Percentiles rank a stretch among this genome's conserved stretches.
Conservation (phyloP, 2,888 invertebrate genomes). For the Platypus cylindrus region DNA sequence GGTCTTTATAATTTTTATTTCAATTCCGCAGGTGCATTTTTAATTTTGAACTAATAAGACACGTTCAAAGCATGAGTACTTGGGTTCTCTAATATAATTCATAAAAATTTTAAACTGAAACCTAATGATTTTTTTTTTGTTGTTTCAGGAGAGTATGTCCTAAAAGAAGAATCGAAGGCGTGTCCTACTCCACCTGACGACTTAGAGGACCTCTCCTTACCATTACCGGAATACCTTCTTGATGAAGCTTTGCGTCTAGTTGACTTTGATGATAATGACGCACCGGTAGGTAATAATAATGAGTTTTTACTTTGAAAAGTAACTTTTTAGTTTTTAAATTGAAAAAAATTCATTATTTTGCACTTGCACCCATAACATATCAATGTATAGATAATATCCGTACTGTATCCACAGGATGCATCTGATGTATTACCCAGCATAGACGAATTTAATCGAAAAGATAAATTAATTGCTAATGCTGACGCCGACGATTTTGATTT, state of each 20-base stretch:
- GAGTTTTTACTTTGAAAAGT: too few relatives aligned
- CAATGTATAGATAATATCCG: too few relatives aligned
- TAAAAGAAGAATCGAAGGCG: conserved; percentile 32
- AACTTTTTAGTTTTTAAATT: background rate
- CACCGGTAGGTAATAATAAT: conserved; percentile 36
- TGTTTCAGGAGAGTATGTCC: conserved; percentile 48
- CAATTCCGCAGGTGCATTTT: too few relatives aligned
- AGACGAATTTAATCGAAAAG: conserved; percentile 10
- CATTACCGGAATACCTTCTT: conserved; percentile 49
- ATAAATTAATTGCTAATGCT: conserved; percentile 20
- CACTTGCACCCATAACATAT: too few relatives aligned
- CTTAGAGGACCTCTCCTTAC: conserved; percentile 41
- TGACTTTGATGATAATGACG: conserved; percentile 49
- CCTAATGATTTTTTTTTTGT: background rate
- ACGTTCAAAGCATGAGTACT: too few relatives aligned
- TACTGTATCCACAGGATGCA: too few relatives aligned
- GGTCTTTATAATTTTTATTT: too few relatives aligned
- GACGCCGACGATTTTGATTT: conserved; percentile 38
- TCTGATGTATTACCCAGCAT: conserved; percentile 12
- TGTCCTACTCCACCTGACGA: conserved; percentile 38
- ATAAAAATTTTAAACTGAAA: too few relatives aligned
- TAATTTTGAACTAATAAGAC: too few relatives aligned
- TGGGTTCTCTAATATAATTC: background rate
- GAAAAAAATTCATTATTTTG: background rate
- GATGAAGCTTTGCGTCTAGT: conserved; percentile 63